A percentile compares a stretch with the other conserved stretches of the same genome.
Evolutionary conservation across 2,888 invertebrate species (phyloP).

Genomic region (Tipula lateralis): DNA sequence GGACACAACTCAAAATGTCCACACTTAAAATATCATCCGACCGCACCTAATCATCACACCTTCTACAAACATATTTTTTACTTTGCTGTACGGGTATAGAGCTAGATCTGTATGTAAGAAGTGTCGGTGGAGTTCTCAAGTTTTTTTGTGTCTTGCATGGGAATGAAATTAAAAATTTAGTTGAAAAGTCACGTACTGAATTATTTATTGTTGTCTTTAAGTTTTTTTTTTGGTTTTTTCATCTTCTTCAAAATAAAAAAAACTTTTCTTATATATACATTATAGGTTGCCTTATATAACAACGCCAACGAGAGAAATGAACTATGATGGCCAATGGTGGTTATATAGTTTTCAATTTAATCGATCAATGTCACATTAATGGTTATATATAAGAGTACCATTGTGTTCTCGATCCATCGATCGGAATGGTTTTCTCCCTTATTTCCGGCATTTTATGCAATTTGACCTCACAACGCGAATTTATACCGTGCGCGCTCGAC

Average conservation of each 20-base stretch:
- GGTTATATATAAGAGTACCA: not conserved
- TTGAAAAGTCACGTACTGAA: slow-evolving; percentile 7
- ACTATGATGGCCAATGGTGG: not conserved
- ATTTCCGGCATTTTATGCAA: not conserved
- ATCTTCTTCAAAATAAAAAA: not conserved
- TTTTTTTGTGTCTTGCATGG: not conserved
- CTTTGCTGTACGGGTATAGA: not conserved
- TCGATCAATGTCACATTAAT: not conserved
- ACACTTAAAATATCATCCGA: not conserved
- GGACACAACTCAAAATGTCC: not conserved
- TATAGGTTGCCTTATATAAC: not conserved
- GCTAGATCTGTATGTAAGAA: not conserved
- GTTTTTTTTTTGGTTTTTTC: not conserved
- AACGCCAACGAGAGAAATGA: not conserved
- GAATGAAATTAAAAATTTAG: not conserved
- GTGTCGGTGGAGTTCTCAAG: not conserved
- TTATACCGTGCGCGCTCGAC: not conserved
- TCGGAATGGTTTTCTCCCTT: not conserved
- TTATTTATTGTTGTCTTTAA: not conserved
- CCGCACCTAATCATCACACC: not conserved
- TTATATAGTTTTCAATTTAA: not conserved
- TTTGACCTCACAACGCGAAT: not conserved
- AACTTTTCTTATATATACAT: not conserved
- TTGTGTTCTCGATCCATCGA: not conserved
- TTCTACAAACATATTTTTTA: not conserved